Evolutionary conservation across 2,113 vertebrate genomes (phyloP).

Genomic region (Ondatra zibethicus): DNA sequence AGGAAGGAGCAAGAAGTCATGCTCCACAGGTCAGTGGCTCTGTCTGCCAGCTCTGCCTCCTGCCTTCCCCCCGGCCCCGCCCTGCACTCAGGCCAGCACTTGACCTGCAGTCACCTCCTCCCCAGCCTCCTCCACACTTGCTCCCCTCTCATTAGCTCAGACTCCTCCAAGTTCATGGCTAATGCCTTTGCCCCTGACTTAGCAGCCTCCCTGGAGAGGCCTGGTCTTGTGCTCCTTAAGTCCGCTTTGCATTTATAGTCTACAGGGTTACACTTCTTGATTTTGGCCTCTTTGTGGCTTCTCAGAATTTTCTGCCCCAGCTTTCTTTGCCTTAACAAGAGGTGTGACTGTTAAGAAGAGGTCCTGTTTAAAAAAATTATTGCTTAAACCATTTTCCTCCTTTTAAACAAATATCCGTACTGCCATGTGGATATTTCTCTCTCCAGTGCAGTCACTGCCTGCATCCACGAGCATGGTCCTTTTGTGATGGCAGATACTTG

Average conservation of each 20-base stretch:
- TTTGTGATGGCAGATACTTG: background rate
- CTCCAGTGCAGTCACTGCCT: background rate
- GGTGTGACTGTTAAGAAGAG: background rate
- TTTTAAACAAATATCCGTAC: background rate
- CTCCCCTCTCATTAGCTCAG: slow-evolving; percentile 8
- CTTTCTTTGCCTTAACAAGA: slow-evolving; percentile 11
- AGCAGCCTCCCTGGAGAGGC: slow-evolving; percentile 26
- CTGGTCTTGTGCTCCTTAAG: background rate
- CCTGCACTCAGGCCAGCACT: background rate
- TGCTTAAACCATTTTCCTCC: background rate
- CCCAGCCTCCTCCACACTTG: background rate
- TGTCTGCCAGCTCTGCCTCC: fast-evolving
- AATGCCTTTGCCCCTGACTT: slow-evolving; percentile 41
- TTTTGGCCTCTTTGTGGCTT: slow-evolving; percentile 6
- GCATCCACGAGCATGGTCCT: background rate
- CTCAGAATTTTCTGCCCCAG: slow-evolving; percentile 39
- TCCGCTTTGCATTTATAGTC: slow-evolving; percentile 21
- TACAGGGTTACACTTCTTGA: background rate
- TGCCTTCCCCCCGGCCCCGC: too few relatives aligned
- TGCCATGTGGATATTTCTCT: background rate
- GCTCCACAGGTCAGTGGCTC: background rate
- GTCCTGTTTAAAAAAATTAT: background rate
- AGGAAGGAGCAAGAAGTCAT: too few relatives aligned
- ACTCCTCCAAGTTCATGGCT: slow-evolving; percentile 25
- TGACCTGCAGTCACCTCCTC: background rate